phyloP scores from a whole-genome alignment of 1,140 invertebrate species.

The Hycleus phaleratus region DNA sequence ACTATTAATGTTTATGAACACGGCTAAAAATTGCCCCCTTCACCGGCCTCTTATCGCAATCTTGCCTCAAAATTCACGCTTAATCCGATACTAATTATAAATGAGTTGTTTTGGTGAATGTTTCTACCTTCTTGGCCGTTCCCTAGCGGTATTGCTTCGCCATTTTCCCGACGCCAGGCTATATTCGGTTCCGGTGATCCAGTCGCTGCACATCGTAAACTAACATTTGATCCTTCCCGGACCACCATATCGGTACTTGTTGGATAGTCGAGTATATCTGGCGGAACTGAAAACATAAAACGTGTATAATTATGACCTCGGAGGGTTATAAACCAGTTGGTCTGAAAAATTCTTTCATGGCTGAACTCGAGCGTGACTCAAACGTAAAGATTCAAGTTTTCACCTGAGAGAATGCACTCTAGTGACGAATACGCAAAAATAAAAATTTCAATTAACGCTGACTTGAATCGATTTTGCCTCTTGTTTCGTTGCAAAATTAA shows the following conservation, averaged over 20 bases:
- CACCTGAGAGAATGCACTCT: no score
- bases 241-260: constrained; percentile 82
- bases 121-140: constrained; percentile 46
- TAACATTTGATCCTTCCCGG: constrained; percentile 75
- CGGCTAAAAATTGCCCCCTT: not conserved
- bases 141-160: constrained; percentile 51
- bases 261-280: constrained; percentile 76
- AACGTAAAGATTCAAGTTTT: no score
- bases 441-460: no score
- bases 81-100: not conserved
- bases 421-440: no score
- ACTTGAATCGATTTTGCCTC: no score
- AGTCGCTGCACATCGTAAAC: constrained; percentile 71
- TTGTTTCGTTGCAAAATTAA: no score
- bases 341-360: constrained; percentile 5
- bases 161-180: constrained; percentile 75
- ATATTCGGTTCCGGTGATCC: constrained; percentile 76
- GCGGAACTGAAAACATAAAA: constrained; percentile 61
- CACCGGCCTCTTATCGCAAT: not conserved
- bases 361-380: constrained; percentile 1
- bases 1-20: not conserved
- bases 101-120: not conserved
- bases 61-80: not conserved
- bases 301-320: constrained; percentile 9
- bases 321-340: constrained; percentile 6